Conservation (phyloP, 2,888 invertebrate genomes). For the Gandaritis pyraliata region DNA sequence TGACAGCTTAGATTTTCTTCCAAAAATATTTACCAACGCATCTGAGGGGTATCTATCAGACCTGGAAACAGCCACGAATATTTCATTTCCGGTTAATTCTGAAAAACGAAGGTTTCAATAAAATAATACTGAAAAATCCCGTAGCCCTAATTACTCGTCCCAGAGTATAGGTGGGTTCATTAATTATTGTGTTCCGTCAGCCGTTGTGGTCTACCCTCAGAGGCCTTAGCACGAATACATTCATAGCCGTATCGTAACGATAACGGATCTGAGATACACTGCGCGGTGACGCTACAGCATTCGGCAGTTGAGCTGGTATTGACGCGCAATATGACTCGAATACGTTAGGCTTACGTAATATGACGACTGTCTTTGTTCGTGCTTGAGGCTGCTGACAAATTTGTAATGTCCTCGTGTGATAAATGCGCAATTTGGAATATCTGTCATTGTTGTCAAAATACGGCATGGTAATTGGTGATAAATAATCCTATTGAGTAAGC, state of each 20-base stretch:
- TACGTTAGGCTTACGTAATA: no score
- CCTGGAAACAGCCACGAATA: no score
- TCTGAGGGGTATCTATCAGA: no score
- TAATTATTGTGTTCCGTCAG: constrained; percentile 61
- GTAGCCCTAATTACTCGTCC: constrained; percentile 56
- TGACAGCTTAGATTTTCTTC: no score
- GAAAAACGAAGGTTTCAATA: constrained; percentile 22
- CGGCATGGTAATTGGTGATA: constrained; percentile 38
- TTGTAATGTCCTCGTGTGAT: constrained; percentile 62
- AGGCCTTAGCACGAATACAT: no score
- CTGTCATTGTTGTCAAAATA: constrained; percentile 58
- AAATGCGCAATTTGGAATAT: constrained; percentile 65
- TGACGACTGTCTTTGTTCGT: no score
- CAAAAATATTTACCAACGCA: no score
- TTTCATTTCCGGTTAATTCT: neutral
- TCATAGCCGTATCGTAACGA: no score
- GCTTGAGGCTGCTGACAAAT: constrained; percentile 55
- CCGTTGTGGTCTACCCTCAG: constrained; percentile 43
- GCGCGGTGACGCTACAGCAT: no score
- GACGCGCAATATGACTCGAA: no score
- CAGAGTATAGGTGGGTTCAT: constrained; percentile 55
- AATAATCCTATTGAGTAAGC: constrained; percentile 41
- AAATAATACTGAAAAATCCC: constrained; percentile 36
- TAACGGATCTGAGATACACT: no score
- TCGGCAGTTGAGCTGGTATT: no score